Evolutionary conservation across 2,113 vertebrate genomes (phyloP), one percentile per base, ranked within the genome.

Genomic region (Channa maculata): DNA sequence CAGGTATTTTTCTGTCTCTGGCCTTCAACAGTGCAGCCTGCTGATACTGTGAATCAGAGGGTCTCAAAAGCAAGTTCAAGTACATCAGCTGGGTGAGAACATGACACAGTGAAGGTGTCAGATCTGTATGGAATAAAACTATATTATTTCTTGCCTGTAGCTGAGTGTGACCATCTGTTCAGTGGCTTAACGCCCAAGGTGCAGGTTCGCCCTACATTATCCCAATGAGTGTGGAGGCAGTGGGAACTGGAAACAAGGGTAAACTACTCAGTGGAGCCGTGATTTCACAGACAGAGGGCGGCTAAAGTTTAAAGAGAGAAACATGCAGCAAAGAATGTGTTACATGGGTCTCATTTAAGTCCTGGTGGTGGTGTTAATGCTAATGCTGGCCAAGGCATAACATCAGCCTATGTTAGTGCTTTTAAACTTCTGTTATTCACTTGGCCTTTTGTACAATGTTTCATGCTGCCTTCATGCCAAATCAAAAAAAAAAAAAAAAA

Each of bases 151-250:
- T 34, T 3, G 7, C 39, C 39, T 49, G 11, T 6, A 45, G 55
- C 38, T 7, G 24, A 70, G 59, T 2, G 5, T 0, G 0, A 15
- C 75, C 74, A 75, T 78, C 73, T 85, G 71, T 46, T 83, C 52
- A 0, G n/a, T 0, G 24, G 24, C 24, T 1, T 51, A 43, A 11
- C 8, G 3, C 75, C 34, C 0, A 50, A 0, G 36, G 15, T 4
- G 34, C 39, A 2, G 10, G 1, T 39, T 9, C 2, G 2, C 37
- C 37, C 43, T 15, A 0, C 71, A 52, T 67, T 51, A 44, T 37
- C 24, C 24, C 24, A 1, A 11, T 43, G 58, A 71, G 13, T 4
- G 52, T 8, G 37, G 48, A 75, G 38, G 11, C 43, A 3, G 70
- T 38, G 11, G 33, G 41, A 51, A 66, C 53, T 33, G 36, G 3